A percentile compares a stretch with the other conserved stretches of the same genome.
phyloP scores from a whole-genome alignment of 2,113 vertebrate genomes.

The Rissa tridactyla region DNA sequence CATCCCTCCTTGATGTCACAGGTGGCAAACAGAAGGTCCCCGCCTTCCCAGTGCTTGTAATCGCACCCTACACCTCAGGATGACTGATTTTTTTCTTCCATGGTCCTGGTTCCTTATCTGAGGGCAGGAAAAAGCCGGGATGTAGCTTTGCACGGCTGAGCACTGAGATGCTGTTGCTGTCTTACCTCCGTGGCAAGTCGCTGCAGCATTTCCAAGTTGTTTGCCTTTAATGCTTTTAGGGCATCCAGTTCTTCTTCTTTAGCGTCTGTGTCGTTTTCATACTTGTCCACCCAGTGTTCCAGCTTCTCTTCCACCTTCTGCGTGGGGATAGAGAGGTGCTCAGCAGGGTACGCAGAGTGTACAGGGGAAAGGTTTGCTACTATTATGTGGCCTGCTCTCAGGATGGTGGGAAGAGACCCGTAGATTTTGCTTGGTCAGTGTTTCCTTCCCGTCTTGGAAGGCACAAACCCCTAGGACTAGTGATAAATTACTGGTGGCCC shows the following conservation, averaged over 20 bases:
- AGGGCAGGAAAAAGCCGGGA: background rate
- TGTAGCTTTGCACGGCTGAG: background rate
- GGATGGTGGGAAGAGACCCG: background rate
- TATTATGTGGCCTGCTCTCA: background rate
- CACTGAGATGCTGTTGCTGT: background rate
- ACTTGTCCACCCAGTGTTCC: slow-evolving; percentile 83
- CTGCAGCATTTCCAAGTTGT: slow-evolving; percentile 73
- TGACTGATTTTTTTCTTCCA: background rate
- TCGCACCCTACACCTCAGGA: background rate
- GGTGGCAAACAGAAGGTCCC: background rate
- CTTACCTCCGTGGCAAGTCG: slow-evolving; percentile 76
- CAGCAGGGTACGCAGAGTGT: background rate
- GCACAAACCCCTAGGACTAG: background rate
- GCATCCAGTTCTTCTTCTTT: slow-evolving; percentile 77
- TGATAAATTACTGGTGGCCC: background rate
- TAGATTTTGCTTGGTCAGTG: background rate
- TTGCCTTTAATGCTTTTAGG: slow-evolving; percentile 70
- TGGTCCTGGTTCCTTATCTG: background rate
- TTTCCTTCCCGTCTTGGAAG: background rate
- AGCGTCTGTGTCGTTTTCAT: slow-evolving; percentile 76
- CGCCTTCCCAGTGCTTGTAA: background rate
- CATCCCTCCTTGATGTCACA: background rate
- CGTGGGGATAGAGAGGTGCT: background rate
- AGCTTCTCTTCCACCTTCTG: slow-evolving; percentile 79
- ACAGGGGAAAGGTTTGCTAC: background rate